Evolutionary conservation across 1,140 invertebrate species (phyloP), one percentile per base, ranked within the genome.

Genomic region (Philopotamus ludificatus): DNA sequence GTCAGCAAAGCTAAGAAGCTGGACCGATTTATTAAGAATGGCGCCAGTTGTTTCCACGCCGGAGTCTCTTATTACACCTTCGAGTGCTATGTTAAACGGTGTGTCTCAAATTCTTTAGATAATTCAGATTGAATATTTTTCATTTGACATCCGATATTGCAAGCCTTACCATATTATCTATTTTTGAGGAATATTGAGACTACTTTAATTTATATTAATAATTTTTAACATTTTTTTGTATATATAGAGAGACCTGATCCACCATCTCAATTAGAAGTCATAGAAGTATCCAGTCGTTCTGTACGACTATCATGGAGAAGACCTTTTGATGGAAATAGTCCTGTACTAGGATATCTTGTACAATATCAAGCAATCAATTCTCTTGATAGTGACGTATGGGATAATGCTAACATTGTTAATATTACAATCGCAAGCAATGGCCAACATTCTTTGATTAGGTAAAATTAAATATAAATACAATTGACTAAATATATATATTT

Each of bases 311-410:
- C 86, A 44, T 93, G 91, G 91, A 81, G 83, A 39, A 81, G 84
- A 47, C 87, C 89, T 1, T 93, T 89, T 74, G 87, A 92, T 73
- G 92, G 92, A 7, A 92, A 93, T 72, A 89, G 87, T 54, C 87
- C 88, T 0, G 86, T 94, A 10, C 77, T 87, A 26, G 86, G 86
- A 58, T 94, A 92, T 73, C 77, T 89, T 26, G 84, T 91, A 47
- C 88, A 91, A 72, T 89, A 89, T 74, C 81, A 84, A 71, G 21
- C 62, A 12, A 41, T 67, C 74, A 82, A 0, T 70, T 83, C 25
- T 1, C 51, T 57, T 9, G 39, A 45, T 15, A 50, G 22, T 34
- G 58, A 61, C 18, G 42, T 63, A 15, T 70, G 68, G 68, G 68
- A 70, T 50, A 63, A 59, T 58, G 53, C 57, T 20, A 66, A 70